Percentiles rank a stretch among this genome's conserved stretches.
Conservation (phyloP, 2,797 vertebrate genomes). For the Rhinogobio ventralis region DNA sequence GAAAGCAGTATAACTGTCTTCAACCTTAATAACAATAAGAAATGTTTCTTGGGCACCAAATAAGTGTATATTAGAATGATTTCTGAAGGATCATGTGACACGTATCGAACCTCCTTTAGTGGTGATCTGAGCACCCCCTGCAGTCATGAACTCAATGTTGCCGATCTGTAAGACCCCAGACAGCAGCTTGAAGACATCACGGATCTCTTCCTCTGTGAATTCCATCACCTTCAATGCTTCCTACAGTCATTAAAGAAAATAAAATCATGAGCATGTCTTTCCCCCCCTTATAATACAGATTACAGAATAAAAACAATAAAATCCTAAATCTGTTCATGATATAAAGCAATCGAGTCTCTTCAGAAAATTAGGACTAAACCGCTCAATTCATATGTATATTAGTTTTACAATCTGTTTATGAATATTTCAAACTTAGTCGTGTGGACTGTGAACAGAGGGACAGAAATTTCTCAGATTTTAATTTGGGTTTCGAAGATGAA, state of each 20-base stretch:
- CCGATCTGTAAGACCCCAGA: conserved; percentile 90
- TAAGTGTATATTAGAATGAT: background rate
- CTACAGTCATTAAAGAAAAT: conserved; percentile 66
- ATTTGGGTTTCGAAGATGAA: background rate
- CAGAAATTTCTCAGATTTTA: background rate
- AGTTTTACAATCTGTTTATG: background rate
- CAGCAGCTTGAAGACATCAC: conserved; percentile 89
- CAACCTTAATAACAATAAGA: background rate
- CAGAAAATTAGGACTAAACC: background rate
- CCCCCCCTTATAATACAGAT: background rate
- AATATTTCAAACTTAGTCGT: background rate
- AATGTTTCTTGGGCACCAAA: background rate
- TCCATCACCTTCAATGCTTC: conserved; percentile 90
- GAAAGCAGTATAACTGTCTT: background rate
- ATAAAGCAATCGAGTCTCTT: background rate
- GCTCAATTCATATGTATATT: background rate
- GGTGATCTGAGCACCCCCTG: conserved; percentile 89
- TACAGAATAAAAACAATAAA: background rate
- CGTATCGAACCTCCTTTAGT: conserved; percentile 82
- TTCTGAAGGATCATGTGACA: background rate
- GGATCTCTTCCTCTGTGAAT: conserved; percentile 88
- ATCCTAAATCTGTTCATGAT: background rate
- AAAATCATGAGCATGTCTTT: background rate
- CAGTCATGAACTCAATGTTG: conserved; percentile 93
- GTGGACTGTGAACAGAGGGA: background rate